Evolutionary conservation across 1,140 invertebrate genomes (phyloP), one percentile per base, ranked within the genome.

Genomic region (Drosophila ercepeae): DNA sequence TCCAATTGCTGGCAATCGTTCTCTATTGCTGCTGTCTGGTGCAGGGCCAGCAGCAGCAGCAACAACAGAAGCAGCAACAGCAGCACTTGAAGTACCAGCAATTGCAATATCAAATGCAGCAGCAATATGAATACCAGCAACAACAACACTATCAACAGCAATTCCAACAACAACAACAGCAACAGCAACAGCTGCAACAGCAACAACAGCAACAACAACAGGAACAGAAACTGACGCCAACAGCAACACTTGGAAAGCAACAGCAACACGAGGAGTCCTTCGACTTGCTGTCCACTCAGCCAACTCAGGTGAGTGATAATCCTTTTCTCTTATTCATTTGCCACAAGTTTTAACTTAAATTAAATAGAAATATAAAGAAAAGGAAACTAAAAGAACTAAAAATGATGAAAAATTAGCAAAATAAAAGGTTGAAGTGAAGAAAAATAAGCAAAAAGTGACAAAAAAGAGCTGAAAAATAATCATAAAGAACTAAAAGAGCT

Each of bases 71-170:
- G 25, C 32, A 57, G 4, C 71, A 74, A 36, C 67, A 71, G 36
- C 78, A 83, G 29, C 79, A 84, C 48, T 72, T 86, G 34, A 84
- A 84, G 49, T 84, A 86, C 61, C 79, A 84, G 44, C 79, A 84
- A 81, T 58, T 84, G 76, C 79, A 84, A 65, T 84, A 84, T 81
- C 79, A 84, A 69, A 81, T 84, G 79, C 79, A 84, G 32, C 81
- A 86, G 59, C 81, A 88, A 81, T 86, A 86, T 84, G 81, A 88
- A 81, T 88, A 86, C 55, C 81, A 86, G 29, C 81, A 86, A 51
- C 81, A 86, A 41, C 76, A 88, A 34, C 82, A 86, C 34, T 86
- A 63, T 58, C 81, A 86, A 34, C 81, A 88, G 44, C 81, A 86
- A 44, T 86, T 69, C 29, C 81, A 86, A 27, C 81, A 79, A 3